Evolutionary conservation across 2,888 invertebrate genomes (phyloP).

Genomic region (Liodrosophila aerea): DNA sequence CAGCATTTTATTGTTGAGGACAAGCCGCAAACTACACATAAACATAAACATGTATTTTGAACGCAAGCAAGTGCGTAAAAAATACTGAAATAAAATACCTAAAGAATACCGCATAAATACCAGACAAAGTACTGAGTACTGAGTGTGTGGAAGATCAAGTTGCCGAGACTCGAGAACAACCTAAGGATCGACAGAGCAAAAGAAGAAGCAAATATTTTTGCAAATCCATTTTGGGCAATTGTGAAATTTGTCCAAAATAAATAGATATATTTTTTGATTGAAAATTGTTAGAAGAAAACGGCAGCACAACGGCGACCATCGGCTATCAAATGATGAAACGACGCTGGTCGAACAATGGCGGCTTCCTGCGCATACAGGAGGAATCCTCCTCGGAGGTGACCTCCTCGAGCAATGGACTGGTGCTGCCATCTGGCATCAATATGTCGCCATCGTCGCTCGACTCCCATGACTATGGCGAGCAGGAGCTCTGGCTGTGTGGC

Average conservation of each 20-base stretch:
- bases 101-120: background rate
- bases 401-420: slow-evolving; percentile 86
- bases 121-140: too few relatives aligned
- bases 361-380: slow-evolving; percentile 88
- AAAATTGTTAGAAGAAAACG: slow-evolving; percentile 34
- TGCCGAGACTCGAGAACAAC: too few relatives aligned
- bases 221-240: too few relatives aligned
- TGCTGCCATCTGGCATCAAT: slow-evolving; percentile 87
- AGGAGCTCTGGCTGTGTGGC: slow-evolving; percentile 89
- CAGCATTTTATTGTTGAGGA: slow-evolving; percentile 53
- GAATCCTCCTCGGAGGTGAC: slow-evolving; percentile 90
- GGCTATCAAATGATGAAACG: slow-evolving; percentile 86
- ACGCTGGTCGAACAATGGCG: slow-evolving; percentile 90
- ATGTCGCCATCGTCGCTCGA: slow-evolving; percentile 89
- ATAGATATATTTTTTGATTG: background rate
- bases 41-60: slow-evolving; percentile 73
- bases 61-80: slow-evolving; percentile 78
- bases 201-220: too few relatives aligned
- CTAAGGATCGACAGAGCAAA: too few relatives aligned
- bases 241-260: background rate
- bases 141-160: too few relatives aligned
- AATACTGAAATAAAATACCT: slow-evolving; percentile 49
- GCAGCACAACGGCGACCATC: slow-evolving; percentile 71
- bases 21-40: slow-evolving; percentile 3
- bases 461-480: slow-evolving; percentile 90